Conservation (phyloP, 1,140 invertebrate genomes). For the Thaumetopoea pityocampa region DNA sequence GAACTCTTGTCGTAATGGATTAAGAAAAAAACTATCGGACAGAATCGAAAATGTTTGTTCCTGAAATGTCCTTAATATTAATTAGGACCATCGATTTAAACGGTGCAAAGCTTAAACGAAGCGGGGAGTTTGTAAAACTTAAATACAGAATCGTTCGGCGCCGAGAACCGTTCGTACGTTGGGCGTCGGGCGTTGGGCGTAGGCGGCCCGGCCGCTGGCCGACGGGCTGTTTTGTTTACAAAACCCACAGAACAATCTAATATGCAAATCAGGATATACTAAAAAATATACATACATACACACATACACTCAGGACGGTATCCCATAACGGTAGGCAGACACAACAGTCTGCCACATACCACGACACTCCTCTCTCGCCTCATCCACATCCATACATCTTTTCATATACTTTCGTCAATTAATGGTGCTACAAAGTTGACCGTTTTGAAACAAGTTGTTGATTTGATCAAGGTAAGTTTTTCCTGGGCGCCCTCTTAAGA, state of each 20-base stretch:
- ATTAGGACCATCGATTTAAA: constrained; percentile 18
- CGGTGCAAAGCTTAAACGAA: constrained; percentile 14
- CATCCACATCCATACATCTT: too few relatives aligned
- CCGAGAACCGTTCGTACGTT: too few relatives aligned
- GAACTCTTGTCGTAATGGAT: too few relatives aligned
- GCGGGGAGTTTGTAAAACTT: constrained; percentile 21
- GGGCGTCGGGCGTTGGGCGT: constrained; percentile 1
- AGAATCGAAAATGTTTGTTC: neutral
- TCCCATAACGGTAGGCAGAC: neutral
- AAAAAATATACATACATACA: constrained; percentile 29
- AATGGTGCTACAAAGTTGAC: too few relatives aligned
- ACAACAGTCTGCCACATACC: too few relatives aligned
- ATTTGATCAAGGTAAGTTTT: too few relatives aligned
- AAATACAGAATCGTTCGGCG: constrained; percentile 17
- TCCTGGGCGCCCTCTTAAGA: too few relatives aligned
- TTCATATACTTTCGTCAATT: too few relatives aligned
- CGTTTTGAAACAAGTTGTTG: too few relatives aligned
- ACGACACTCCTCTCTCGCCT: too few relatives aligned
- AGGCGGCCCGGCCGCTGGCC: constrained; percentile 1
- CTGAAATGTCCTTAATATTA: neutral
- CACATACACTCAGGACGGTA: neutral
- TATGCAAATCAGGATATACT: constrained; percentile 34
- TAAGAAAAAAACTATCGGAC: too few relatives aligned
- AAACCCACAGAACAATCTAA: constrained; percentile 35
- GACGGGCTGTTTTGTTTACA: constrained; percentile 23